phyloP scores from a whole-genome alignment of 2,113 vertebrate species.

The Corythornis vintsioides region DNA sequence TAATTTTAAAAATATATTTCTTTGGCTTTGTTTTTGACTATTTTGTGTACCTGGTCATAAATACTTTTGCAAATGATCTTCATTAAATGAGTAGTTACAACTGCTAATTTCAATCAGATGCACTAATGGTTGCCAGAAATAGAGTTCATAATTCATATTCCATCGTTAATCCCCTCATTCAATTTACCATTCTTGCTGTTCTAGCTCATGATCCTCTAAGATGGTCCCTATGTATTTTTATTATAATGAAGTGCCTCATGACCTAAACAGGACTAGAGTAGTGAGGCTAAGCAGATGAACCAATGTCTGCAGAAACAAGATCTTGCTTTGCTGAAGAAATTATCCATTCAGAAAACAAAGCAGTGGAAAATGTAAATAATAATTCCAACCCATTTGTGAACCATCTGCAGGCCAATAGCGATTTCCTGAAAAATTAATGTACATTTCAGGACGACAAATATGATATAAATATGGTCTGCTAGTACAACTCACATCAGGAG shows the following conservation, averaged over 20 bases:
- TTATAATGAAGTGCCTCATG: background rate
- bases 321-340: background rate
- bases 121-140: background rate
- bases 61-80: slow-evolving; percentile 1
- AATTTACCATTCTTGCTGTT: background rate
- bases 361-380: slow-evolving; percentile 1
- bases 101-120: slow-evolving; percentile 46
- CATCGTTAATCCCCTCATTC: background rate
- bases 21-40: background rate
- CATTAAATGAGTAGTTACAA: slow-evolving; percentile 20
- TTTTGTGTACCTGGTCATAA: slow-evolving; percentile 5
- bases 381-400: background rate
- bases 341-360: slow-evolving; percentile 18
- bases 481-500: background rate
- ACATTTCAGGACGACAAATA: background rate
- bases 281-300: background rate
- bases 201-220: background rate
- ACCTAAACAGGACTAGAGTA: background rate
- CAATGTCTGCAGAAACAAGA: background rate
- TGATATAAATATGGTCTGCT: background rate
- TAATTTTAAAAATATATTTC: background rate
- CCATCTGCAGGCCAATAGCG: background rate
- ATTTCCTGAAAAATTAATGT: background rate
- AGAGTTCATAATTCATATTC: background rate
- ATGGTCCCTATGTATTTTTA: background rate